Conservation (phyloP, 2,113 vertebrate genomes). For the Plotosus lineatus region DNA sequence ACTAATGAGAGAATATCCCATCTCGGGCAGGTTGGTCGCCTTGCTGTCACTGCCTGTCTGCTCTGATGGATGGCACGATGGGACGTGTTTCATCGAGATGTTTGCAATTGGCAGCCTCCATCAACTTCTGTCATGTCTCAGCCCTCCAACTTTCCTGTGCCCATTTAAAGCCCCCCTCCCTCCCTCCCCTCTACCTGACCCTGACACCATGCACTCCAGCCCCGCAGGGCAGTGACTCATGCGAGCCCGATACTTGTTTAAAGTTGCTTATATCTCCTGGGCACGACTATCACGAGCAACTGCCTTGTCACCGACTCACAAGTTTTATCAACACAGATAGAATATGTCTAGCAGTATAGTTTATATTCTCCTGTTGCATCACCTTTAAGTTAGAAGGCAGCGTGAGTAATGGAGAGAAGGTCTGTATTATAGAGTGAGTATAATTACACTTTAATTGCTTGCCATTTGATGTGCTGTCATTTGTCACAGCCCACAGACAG, state of each 20-base stretch:
- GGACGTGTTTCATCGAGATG: slow-evolving; percentile 58
- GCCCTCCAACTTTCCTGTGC: slow-evolving; percentile 25
- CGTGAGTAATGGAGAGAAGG: slow-evolving; percentile 47
- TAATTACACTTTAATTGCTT: slow-evolving; percentile 78
- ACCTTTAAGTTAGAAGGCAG: slow-evolving; percentile 48
- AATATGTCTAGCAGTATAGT: slow-evolving; percentile 16
- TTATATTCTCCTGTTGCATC: slow-evolving; percentile 46
- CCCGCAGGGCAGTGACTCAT: slow-evolving; percentile 30
- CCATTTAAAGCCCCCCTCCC: slow-evolving; percentile 26
- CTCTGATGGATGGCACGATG: slow-evolving; percentile 70
- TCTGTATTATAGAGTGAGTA: slow-evolving; percentile 58
- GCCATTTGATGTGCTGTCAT: slow-evolving; percentile 77
- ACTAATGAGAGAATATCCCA: slow-evolving; percentile 68
- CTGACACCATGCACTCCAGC: neutral
- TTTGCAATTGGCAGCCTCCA: slow-evolving; percentile 50
- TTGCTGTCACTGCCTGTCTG: slow-evolving; percentile 66
- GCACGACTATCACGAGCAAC: neutral
- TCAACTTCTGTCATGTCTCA: slow-evolving; percentile 30
- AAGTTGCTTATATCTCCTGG: slow-evolving; percentile 16
- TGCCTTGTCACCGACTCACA: slow-evolving; percentile 1
- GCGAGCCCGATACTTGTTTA: neutral
- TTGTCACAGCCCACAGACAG: slow-evolving; percentile 77
- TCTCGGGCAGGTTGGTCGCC: slow-evolving; percentile 51
- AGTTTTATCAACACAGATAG: slow-evolving; percentile 2
- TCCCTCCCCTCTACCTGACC: slow-evolving; percentile 23